Evolutionary conservation across 37 sponge, comb jelly and placozoan genomes (phyloP).

Genomic region (Dysidea cf. avara): DNA sequence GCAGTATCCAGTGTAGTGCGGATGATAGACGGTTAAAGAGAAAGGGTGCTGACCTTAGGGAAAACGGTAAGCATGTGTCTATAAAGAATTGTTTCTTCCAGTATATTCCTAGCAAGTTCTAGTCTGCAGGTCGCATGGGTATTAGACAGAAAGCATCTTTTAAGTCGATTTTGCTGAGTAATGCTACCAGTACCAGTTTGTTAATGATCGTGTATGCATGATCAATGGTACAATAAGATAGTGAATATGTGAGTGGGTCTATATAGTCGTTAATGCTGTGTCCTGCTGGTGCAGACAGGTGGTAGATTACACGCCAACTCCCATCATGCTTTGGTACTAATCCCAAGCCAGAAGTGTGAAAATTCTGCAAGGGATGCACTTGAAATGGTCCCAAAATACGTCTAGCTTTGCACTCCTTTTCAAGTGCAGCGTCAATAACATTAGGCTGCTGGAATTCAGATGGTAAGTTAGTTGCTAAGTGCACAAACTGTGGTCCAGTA

Average conservation of each 20-base stretch:
- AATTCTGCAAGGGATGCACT: constrained; percentile 8
- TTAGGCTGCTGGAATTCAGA: constrained; percentile 26
- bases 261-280: constrained; percentile 42
- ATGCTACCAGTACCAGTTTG: background rate
- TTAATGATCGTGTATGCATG: constrained; percentile 5
- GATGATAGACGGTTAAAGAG: constrained; percentile 23
- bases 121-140: constrained; percentile 35
- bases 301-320: constrained; percentile 39
- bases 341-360: constrained; percentile 28
- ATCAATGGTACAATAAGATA: constrained; percentile 23
- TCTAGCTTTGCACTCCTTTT: constrained; percentile 14
- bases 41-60: constrained; percentile 12
- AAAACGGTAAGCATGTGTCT: constrained; percentile 40
- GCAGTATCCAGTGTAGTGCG: constrained; percentile 32
- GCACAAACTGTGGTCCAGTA: constrained; percentile 9
- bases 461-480: constrained; percentile 6
- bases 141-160: constrained; percentile 37
- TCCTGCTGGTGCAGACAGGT: constrained; percentile 48
- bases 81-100: constrained; percentile 30
- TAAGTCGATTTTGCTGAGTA: constrained; percentile 46
- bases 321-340: constrained; percentile 44
- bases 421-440: constrained; percentile 7
- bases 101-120: constrained; percentile 39
- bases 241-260: constrained; percentile 3
- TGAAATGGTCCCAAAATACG: constrained; percentile 28